Evolutionary conservation across 35 echinoderm and acorn worm species (phyloP).

Genomic region (Chiridota heheva): DNA sequence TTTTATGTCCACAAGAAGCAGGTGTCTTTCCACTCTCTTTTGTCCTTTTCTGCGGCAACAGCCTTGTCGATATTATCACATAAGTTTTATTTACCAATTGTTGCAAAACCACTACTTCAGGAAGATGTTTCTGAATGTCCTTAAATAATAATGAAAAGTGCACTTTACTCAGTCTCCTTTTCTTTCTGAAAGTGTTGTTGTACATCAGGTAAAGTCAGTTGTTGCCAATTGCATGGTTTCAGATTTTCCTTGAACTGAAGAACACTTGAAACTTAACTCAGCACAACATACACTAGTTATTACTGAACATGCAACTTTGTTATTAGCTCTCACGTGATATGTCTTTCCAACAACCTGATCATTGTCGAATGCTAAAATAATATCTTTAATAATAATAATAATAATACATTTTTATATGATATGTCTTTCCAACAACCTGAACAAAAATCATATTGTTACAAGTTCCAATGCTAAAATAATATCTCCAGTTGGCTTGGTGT

Average conservation of each 20-base stretch:
- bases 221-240: slow-evolving; percentile 46
- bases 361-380: slow-evolving; percentile 50
- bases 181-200: too few relatives aligned
- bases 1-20: background rate
- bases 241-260: slow-evolving; percentile 11
- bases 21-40: slow-evolving; percentile 27
- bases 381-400: slow-evolving; percentile 27
- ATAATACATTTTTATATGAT: too few relatives aligned
- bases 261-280: background rate
- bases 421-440: background rate
- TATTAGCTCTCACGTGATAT: slow-evolving; percentile 43
- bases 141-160: too few relatives aligned
- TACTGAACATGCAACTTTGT: slow-evolving; percentile 31
- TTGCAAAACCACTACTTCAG: too few relatives aligned
- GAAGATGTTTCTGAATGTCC: too few relatives aligned
- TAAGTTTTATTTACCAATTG: too few relatives aligned
- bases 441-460: too few relatives aligned
- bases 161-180: too few relatives aligned
- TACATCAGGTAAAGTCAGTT: too few relatives aligned
- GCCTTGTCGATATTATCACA: background rate
- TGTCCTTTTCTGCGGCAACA: background rate
- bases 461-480: too few relatives aligned
- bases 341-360: slow-evolving; percentile 48
- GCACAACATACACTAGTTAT: slow-evolving; percentile 36
- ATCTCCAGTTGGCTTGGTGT: too few relatives aligned